These are phyloP conservation scores for Ametastegia equiseti DNA, from an alignment of 2,888 invertebrate genomes.

Conservation along the genomic window DNA sequence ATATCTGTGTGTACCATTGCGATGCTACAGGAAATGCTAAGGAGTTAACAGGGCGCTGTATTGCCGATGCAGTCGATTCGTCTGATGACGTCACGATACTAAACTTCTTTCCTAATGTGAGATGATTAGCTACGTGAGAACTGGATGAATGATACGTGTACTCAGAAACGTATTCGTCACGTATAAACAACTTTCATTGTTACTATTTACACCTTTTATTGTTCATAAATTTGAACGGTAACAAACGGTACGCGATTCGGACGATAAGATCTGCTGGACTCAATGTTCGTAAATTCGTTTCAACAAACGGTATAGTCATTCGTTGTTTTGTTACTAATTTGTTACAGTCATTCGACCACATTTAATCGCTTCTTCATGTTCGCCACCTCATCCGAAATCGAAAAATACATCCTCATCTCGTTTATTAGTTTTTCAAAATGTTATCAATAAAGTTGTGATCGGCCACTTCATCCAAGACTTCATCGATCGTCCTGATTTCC, in stretches of 20 bases:
- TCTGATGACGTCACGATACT: slow-evolving; percentile 2
- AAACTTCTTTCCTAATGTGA: background rate
- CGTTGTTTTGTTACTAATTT: background rate
- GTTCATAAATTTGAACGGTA: slow-evolving; percentile 68
- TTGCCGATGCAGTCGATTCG: background rate
- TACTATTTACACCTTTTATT: slow-evolving; percentile 70
- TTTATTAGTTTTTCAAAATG: too few relatives aligned
- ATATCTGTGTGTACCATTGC: background rate
- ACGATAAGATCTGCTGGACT: slow-evolving; percentile 62
- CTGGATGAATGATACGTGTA: slow-evolving; percentile 56
- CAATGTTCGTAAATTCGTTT: slow-evolving; percentile 56
- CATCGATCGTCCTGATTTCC: too few relatives aligned
- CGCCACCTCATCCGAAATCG: too few relatives aligned
- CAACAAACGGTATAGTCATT: slow-evolving; percentile 44
- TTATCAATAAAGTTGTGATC: too few relatives aligned
- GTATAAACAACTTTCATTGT: slow-evolving; percentile 67
- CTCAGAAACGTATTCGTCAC: slow-evolving; percentile 59
- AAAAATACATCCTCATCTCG: too few relatives aligned
- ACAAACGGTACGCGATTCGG: slow-evolving; percentile 61
- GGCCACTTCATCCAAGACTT: too few relatives aligned
- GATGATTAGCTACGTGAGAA: slow-evolving; percentile 53
- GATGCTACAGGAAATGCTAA: background rate
- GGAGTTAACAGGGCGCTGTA: background rate
- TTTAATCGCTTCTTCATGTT: background rate
- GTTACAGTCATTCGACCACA: background rate